These are phyloP conservation scores for Brachyistius frenatus DNA, from an alignment of 2,113 vertebrate species.

Conservation along the genomic window DNA sequence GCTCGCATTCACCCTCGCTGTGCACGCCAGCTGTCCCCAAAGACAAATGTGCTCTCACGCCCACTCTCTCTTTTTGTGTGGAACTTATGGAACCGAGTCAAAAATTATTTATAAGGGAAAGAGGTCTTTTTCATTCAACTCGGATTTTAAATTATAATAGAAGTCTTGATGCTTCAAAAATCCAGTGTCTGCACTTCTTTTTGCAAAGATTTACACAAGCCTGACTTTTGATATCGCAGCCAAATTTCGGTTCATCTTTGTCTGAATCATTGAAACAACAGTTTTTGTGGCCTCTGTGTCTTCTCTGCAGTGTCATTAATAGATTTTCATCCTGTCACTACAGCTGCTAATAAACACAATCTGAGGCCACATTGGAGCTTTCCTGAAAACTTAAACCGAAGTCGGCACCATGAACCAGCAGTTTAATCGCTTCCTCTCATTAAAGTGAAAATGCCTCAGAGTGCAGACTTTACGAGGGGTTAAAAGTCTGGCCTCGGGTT, in stretches of 20 bases:
- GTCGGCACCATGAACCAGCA: slow-evolving; percentile 64
- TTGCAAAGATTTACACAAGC: not conserved
- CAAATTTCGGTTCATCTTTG: not conserved
- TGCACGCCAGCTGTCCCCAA: slow-evolving; percentile 30
- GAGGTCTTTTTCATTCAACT: slow-evolving; percentile 1
- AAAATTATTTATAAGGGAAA: slow-evolving; percentile 15
- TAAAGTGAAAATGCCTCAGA: slow-evolving; percentile 57
- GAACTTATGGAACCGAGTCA: not conserved
- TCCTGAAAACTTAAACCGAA: slow-evolving; percentile 30
- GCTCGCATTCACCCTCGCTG: slow-evolving; percentile 5
- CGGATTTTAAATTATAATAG: slow-evolving; percentile 12
- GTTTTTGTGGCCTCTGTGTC: not conserved
- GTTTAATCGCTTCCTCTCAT: slow-evolving; percentile 74
- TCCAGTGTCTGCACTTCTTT: not conserved
- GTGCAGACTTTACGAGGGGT: slow-evolving; percentile 55
- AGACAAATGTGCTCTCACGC: slow-evolving; percentile 1
- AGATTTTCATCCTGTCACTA: not conserved
- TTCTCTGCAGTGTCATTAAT: not conserved
- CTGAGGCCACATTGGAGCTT: not conserved
- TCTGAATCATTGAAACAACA: not conserved
- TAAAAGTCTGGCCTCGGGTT: slow-evolving; percentile 64
- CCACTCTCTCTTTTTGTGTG: slow-evolving; percentile 4
- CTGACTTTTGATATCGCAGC: not conserved
- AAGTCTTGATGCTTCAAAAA: not conserved
- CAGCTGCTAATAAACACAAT: slow-evolving; percentile 24